Evolutionary conservation across 64 coral and sea anemone genomes (phyloP).

Genomic region (Pocillopora damicornis): DNA sequence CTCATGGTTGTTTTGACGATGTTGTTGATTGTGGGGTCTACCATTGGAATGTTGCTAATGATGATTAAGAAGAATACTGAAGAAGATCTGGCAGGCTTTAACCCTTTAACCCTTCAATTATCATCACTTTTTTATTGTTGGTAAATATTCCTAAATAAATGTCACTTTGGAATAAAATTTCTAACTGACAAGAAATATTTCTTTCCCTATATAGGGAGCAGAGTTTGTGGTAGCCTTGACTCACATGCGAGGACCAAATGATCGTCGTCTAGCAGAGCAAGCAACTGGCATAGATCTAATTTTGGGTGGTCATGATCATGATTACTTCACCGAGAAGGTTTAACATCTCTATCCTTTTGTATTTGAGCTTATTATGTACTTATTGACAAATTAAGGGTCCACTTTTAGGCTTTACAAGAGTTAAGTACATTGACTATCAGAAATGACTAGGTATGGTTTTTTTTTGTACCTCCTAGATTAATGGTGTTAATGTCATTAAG

Average conservation of each 20-base stretch:
- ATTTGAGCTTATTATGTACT: neutral
- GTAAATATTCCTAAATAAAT: too few species aligned
- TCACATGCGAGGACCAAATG: constrained; percentile 94
- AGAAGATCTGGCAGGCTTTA: too few species aligned
- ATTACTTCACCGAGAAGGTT: constrained; percentile 83
- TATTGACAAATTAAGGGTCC: neutral
- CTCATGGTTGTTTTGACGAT: too few species aligned
- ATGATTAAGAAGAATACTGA: too few species aligned
- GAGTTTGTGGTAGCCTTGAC: constrained; percentile 93
- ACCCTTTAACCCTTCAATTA: too few species aligned
- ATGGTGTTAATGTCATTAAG: constrained; percentile 81
- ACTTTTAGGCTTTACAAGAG: too few species aligned
- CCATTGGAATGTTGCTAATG: too few species aligned
- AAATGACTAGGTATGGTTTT: neutral
- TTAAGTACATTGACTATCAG: neutral
- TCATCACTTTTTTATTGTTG: too few species aligned
- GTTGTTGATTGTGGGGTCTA: too few species aligned
- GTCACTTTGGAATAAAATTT: too few species aligned
- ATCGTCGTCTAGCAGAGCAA: constrained; percentile 74
- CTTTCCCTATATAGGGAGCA: constrained; percentile 53
- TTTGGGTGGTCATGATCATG: constrained; percentile 93
- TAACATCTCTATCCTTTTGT: neutral
- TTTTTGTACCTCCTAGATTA: constrained; percentile 45
- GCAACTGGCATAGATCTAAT: constrained; percentile 87
- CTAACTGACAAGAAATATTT: too few species aligned